Evolutionary conservation across 1,140 invertebrate genomes (phyloP).

Genomic region (Bombus sibiricus): DNA sequence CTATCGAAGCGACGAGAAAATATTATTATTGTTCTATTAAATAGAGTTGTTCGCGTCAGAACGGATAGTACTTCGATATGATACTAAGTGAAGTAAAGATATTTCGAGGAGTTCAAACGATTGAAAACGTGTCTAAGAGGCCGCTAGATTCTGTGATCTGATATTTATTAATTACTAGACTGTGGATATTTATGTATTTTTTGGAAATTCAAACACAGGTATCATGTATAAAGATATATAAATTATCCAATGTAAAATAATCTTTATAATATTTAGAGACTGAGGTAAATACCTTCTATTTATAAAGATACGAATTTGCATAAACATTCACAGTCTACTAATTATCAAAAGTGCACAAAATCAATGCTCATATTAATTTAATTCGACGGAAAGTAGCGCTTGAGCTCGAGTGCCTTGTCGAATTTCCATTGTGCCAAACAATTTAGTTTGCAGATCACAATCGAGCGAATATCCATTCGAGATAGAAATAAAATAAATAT

Average conservation of each 20-base stretch:
- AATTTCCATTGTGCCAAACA: too few species aligned
- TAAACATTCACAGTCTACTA: background rate
- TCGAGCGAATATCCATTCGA: background rate
- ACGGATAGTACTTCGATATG: background rate
- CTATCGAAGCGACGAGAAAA: background rate
- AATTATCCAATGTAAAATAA: background rate
- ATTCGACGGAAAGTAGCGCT: background rate
- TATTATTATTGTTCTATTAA: conserved; percentile 10
- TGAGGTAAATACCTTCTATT: too few species aligned
- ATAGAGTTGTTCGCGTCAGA: background rate
- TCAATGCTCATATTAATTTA: background rate
- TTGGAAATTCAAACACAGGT: too few species aligned
- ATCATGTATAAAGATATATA: too few species aligned
- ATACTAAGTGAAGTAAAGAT: background rate
- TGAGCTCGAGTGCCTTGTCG: too few species aligned
- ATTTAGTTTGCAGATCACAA: background rate
- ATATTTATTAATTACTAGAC: too few species aligned
- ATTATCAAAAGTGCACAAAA: background rate
- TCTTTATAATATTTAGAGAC: background rate
- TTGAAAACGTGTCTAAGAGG: background rate
- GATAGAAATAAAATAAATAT: background rate
- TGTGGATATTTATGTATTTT: too few species aligned
- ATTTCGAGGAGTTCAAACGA: background rate
- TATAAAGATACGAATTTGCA: too few species aligned
- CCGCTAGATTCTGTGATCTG: background rate